A percentile compares a stretch with the other conserved stretches of the same genome.
Conservation (phyloP, 2,888 invertebrate genomes). For the Onthophagus sagittarius region DNA sequence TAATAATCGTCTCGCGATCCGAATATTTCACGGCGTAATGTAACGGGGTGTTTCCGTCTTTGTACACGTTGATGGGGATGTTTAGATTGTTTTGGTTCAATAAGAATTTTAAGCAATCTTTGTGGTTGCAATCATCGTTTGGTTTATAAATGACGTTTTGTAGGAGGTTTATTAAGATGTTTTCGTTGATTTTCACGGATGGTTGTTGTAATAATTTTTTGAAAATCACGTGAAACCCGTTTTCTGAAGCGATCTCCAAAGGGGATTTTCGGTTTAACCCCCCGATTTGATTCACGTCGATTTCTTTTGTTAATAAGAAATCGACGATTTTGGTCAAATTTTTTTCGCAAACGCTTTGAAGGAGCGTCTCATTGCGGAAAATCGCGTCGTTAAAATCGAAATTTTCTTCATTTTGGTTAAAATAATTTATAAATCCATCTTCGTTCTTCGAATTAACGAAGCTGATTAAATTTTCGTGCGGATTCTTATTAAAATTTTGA, state of each 20-base stretch:
- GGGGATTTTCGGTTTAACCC: background rate
- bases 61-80: slow-evolving; percentile 14
- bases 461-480: slow-evolving; percentile 15
- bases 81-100: background rate
- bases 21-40: slow-evolving; percentile 35
- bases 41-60: slow-evolving; percentile 46
- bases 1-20: slow-evolving; percentile 40
- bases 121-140: background rate
- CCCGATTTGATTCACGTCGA: background rate
- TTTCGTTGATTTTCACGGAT: background rate
- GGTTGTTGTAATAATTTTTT: background rate
- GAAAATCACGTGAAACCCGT: background rate
- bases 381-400: background rate
- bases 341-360: background rate
- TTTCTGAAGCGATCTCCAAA: background rate
- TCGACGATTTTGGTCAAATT: background rate
- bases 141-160: background rate
- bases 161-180: background rate
- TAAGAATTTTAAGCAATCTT: background rate
- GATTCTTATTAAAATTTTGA: background rate
- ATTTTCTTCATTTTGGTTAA: background rate
- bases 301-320: background rate
- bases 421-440: slow-evolving; percentile 33
- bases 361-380: background rate
- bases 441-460: slow-evolving; percentile 33